Evolutionary conservation across 1,140 invertebrate genomes (phyloP).

Genomic region (Aphaenogaster floridana): DNA sequence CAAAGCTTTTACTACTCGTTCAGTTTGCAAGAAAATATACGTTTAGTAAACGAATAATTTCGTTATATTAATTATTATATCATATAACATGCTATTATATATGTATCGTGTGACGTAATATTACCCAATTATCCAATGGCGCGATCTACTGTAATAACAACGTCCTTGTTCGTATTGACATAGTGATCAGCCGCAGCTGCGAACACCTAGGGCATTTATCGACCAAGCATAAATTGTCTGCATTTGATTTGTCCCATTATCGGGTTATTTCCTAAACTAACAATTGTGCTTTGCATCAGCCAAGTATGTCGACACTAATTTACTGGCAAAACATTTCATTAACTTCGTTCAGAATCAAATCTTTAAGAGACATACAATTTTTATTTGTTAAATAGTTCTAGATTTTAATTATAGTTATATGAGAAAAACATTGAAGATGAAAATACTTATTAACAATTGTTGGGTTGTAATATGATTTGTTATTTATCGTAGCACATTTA

Average conservation of each 20-base stretch:
- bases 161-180: constrained; percentile 64
- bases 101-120: constrained; percentile 23
- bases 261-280: constrained; percentile 62
- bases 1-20: constrained; percentile 1
- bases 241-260: constrained; percentile 64
- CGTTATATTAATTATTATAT: background rate
- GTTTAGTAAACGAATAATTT: constrained; percentile 20
- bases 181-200: constrained; percentile 58
- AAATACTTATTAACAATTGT: background rate
- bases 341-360: background rate
- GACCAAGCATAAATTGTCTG: constrained; percentile 64
- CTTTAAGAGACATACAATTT: background rate
- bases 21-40: background rate
- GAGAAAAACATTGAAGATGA: background rate
- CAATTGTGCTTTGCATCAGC: constrained; percentile 31
- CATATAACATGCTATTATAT: background rate
- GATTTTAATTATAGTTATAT: background rate
- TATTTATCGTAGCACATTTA: background rate
- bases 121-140: constrained; percentile 25
- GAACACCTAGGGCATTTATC: constrained; percentile 63
- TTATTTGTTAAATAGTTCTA: background rate
- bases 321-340: constrained; percentile 38
- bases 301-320: constrained; percentile 37
- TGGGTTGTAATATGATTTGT: background rate
- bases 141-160: constrained; percentile 59